Conservation (phyloP, 2,888 invertebrate species). For the Portevinia maculata region DNA sequence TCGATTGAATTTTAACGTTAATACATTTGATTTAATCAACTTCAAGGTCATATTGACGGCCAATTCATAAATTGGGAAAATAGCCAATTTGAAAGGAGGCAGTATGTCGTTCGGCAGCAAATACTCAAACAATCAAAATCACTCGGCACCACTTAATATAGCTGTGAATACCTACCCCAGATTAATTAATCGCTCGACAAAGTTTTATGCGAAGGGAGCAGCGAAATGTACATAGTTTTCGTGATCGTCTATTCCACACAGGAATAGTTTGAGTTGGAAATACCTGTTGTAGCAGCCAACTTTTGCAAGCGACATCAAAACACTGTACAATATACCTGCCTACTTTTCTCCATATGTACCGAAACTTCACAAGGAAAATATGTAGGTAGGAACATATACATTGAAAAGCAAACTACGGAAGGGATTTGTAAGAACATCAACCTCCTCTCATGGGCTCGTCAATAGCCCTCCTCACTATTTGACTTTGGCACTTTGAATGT, state of each 20-base stretch:
- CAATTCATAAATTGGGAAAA: slow-evolving; percentile 51
- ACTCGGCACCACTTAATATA: slow-evolving; percentile 5
- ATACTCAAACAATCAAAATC: slow-evolving; percentile 1
- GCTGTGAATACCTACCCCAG: slow-evolving; percentile 23
- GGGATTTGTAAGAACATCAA: slow-evolving; percentile 53
- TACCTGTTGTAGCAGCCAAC: neutral
- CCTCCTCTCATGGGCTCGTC: slow-evolving; percentile 29
- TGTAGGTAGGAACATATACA: slow-evolving; percentile 33
- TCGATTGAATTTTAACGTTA: too few species aligned
- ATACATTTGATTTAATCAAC: slow-evolving; percentile 13
- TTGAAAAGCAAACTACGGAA: slow-evolving; percentile 45
- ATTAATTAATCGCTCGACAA: slow-evolving; percentile 64
- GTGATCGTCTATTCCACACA: neutral
- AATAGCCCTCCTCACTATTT: slow-evolving; percentile 24
- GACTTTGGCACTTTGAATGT: slow-evolving; percentile 39
- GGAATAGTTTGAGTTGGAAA: slow-evolving; percentile 21
- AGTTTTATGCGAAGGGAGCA: slow-evolving; percentile 58
- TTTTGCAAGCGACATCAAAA: neutral
- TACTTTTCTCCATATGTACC: too few species aligned
- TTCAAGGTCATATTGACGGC: slow-evolving; percentile 63
- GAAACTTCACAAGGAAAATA: too few species aligned
- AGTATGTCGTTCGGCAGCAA: slow-evolving; percentile 23
- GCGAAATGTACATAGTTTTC: neutral
- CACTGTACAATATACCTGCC: slow-evolving; percentile 3
- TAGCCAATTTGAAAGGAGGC: slow-evolving; percentile 12